Percentiles rank a stretch among this genome's conserved stretches.
Evolutionary conservation across 92 coral and sea anemone genomes (phyloP).

Genomic region (Scolanthus callimorphus): DNA sequence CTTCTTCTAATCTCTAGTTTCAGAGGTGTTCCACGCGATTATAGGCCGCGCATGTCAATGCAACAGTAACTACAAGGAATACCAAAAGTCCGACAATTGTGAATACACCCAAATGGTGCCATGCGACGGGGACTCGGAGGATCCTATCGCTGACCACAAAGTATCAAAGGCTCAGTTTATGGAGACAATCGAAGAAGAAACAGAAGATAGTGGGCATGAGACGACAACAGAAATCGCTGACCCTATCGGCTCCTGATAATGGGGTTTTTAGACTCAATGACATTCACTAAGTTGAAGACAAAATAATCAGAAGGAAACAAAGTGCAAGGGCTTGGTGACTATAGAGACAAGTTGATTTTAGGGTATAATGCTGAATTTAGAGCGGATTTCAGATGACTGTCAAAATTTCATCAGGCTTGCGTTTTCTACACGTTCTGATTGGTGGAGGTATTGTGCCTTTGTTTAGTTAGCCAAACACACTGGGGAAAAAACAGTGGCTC

Average conservation of each 20-base stretch:
- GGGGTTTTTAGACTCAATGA: background rate
- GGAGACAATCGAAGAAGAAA: background rate
- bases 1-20: slow-evolving; percentile 15
- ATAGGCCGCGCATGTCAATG: slow-evolving; percentile 63
- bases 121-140: slow-evolving; percentile 58
- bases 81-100: slow-evolving; percentile 45
- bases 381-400: too few species aligned
- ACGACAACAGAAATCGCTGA: background rate
- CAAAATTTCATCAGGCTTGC: too few species aligned
- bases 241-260: background rate
- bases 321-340: too few species aligned
- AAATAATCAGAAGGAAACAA: too few species aligned
- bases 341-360: too few species aligned
- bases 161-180: slow-evolving; percentile 14
- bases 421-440: too few species aligned
- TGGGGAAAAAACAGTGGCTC: too few species aligned
- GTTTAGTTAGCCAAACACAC: too few species aligned
- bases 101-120: slow-evolving; percentile 82
- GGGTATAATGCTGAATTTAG: too few species aligned
- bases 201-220: background rate
- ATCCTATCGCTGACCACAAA: slow-evolving; percentile 40
- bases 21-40: slow-evolving; percentile 57
- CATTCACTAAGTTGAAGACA: too few species aligned
- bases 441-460: too few species aligned
- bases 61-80: slow-evolving; percentile 27